These are phyloP conservation scores for Cylas formicarius DNA, from an alignment of 1,140 invertebrate genomes.

Conservation along the genomic window DNA sequence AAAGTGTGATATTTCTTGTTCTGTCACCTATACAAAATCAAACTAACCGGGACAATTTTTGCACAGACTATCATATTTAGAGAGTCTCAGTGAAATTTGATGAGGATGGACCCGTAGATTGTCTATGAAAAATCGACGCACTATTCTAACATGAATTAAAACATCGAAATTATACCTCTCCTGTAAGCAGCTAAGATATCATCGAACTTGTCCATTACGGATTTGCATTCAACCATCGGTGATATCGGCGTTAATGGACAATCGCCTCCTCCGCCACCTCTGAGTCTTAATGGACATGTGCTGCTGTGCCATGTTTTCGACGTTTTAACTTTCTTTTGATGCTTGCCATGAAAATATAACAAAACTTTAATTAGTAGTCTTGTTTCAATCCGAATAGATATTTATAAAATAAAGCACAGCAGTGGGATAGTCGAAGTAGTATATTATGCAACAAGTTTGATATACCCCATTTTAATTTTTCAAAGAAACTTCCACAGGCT, in stretches of 20 bases:
- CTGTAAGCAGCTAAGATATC: slow-evolving; percentile 35
- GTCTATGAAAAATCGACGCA: neutral
- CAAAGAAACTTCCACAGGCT: too few species aligned
- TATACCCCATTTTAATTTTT: too few species aligned
- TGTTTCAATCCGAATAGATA: too few species aligned
- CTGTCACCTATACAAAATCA: too few species aligned
- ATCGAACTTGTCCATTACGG: slow-evolving; percentile 38
- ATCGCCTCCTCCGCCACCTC: slow-evolving; percentile 27
- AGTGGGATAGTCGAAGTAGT: too few species aligned
- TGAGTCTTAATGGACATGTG: slow-evolving; percentile 9
- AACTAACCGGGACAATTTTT: too few species aligned
- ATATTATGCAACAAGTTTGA: too few species aligned
- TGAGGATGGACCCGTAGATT: too few species aligned
- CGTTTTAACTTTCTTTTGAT: slow-evolving; percentile 5
- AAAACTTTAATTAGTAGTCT: slow-evolving; percentile 1
- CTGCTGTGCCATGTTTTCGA: slow-evolving; percentile 10
- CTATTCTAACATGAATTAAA: neutral
- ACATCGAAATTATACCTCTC: slow-evolving; percentile 17
- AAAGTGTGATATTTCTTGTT: too few species aligned
- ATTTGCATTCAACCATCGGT: slow-evolving; percentile 32
- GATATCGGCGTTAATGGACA: slow-evolving; percentile 18
- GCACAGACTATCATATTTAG: too few species aligned
- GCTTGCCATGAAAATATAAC: slow-evolving; percentile 4
- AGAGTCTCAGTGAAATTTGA: too few species aligned
- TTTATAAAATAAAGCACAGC: too few species aligned